Base-by-base conservation (phyloP, 2,113 vertebrate genomes). In the Mormyrus lacerda region DNA sequence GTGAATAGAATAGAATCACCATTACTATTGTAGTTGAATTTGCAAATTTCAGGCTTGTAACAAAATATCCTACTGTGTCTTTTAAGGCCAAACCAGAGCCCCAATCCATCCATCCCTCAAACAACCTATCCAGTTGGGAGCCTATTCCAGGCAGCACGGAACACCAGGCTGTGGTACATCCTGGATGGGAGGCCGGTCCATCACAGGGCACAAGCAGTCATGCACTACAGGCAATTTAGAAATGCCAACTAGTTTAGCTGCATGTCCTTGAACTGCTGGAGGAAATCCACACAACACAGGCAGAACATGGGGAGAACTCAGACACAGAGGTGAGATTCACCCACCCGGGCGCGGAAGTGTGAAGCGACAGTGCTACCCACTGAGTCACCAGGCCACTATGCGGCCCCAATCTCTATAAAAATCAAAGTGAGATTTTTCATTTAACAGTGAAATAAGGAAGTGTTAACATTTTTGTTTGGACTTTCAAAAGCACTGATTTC, bases 401-500 rank as follows among this genome's bases (percentile, higher is more conserved):
- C 3, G 0, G 27, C 61, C 61, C n/a, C 61, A 27, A 69, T 69
- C n/a, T 69, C 61, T 69, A 48, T 42, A 35, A 51, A 42, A 44
- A 65, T 65, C 87, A 47, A 65, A 88, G 47, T 51, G 85, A 58
- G 51, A 42, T 21, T 55, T 65, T 61, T 61, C 8, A 31, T n/a
- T 45, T 48, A 53, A 55, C 27, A 53, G 86, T 24, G n/a, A 48
- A 87, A 87, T 65, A 24, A 13, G 58, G 24, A 48, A 88, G 65
- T 47, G 51, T 47, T 47, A 69, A 58, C n/a, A 42, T 24, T 87
- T 61, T 61, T 88, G 8, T 47, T 47, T 69, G 58, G 21, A 73
- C 24, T 88, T 88, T 69, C 61, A 47, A 69, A 88, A 87, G 45
- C n/a, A 53, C 50, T 55, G 15, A 87, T 87, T 87, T 45, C 15